Conservation (phyloP, 1,140 invertebrate genomes). For the Sesamia nonagrioides region DNA sequence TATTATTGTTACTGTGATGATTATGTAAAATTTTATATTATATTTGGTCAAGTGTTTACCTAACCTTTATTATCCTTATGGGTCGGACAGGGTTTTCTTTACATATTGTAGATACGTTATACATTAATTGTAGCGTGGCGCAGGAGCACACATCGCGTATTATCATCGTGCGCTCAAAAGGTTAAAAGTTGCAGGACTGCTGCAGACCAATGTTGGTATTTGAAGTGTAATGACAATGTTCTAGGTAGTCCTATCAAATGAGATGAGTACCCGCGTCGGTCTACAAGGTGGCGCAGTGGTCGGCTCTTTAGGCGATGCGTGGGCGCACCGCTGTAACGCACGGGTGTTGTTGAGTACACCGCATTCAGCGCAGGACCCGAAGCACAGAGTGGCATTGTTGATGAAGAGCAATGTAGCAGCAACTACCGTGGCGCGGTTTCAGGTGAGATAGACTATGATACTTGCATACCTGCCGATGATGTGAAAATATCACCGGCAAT, state of each 20-base stretch:
- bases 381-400: slow-evolving; percentile 64
- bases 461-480: neutral
- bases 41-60: too few species aligned
- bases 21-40: too few species aligned
- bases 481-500: neutral
- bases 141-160: too few species aligned
- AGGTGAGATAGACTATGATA: slow-evolving; percentile 59
- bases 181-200: too few species aligned
- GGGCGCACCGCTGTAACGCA: slow-evolving; percentile 81
- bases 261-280: slow-evolving; percentile 86
- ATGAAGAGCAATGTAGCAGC: slow-evolving; percentile 74
- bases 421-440: slow-evolving; percentile 67
- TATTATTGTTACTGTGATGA: too few species aligned
- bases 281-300: slow-evolving; percentile 72
- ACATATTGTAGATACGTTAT: too few species aligned
- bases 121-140: too few species aligned
- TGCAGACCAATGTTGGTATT: too few species aligned
- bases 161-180: too few species aligned
- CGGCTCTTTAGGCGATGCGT: slow-evolving; percentile 84
- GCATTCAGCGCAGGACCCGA: slow-evolving; percentile 33
- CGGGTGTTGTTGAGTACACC: slow-evolving; percentile 69
- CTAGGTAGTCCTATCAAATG: slow-evolving; percentile 87
- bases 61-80: too few species aligned
- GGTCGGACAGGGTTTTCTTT: too few species aligned
- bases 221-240: too few species aligned